Evolutionary conservation across 1,140 invertebrate species (phyloP), one percentile per base, ranked within the genome.

Genomic region (Myzus persicae): DNA sequence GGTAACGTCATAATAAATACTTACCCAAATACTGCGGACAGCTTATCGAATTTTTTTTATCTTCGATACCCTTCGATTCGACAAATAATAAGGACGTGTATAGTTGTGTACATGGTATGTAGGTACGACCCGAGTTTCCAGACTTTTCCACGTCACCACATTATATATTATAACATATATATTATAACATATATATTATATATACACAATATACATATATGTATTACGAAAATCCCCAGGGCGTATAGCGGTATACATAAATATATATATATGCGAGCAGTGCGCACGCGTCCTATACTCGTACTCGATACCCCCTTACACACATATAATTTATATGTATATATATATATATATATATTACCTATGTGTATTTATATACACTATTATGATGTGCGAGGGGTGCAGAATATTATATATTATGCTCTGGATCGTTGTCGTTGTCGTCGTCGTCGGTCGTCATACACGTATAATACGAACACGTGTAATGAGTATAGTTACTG

Each of bases 11-110:
- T 90, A 90, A 59, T 90, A 90, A 90, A 90, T 90, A 90, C 88
- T 51, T 90, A 59, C 88, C 88, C 48, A 54, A 89, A 89, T 54
- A 51, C 42, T 36, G 88, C 36, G 42, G 88, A 90, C 48, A 40
- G 87, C 87, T 89, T 90, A 90, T 90, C 46, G 88, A 59, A 90
- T 90, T 59, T 90, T 90, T 90, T 40, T 89, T 89, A 76, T n/a
- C 36, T 54, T 36, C 88, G 11, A 90, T 59, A 54, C 48, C 48
- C n/a, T 90, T 90, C 51, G 88, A 59, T 90, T 90, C 36, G 48
- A 90, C 88, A 90, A 90, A 90, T 90, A 90, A 90, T 90, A 90
- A n/a, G 44, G 36, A 44, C 46, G 46, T 89, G 8, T 48, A 76
- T 76, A 76, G 59, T 76, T 36, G 59, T 76, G 59, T 76, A 6